Conservation (phyloP, 2,113 vertebrate species). For the Gracilinanus agilis region DNA sequence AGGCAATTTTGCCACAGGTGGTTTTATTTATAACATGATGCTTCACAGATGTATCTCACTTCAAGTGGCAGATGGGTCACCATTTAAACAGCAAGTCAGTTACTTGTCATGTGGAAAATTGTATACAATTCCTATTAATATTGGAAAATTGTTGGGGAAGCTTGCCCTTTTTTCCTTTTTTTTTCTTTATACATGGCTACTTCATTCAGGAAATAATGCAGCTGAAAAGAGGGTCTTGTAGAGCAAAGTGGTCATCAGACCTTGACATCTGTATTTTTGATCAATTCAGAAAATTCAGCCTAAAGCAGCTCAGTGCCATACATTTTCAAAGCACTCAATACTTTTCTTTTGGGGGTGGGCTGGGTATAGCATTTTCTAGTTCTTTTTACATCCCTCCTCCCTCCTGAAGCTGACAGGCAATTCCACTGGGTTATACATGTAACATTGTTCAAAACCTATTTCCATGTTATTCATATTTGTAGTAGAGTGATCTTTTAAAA, state of each 20-base stretch:
- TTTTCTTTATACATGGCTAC: neutral
- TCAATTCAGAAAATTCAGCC: neutral
- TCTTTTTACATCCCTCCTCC: too few relatives aligned
- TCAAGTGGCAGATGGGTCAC: neutral
- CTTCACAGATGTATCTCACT: neutral
- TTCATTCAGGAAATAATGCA: neutral
- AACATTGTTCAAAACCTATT: too few relatives aligned
- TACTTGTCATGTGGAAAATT: neutral
- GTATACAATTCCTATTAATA: neutral
- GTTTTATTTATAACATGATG: neutral
- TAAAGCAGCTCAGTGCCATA: neutral
- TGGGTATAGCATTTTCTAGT: too few relatives aligned
- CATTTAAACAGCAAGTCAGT: neutral
- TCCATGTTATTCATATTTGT: too few relatives aligned
- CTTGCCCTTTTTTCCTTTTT: neutral
- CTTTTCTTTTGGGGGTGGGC: too few relatives aligned
- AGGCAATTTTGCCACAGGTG: neutral
- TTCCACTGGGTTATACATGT: too few relatives aligned
- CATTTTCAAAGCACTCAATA: neutral
- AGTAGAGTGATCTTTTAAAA: too few relatives aligned
- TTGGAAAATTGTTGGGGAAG: neutral
- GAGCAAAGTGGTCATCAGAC: neutral
- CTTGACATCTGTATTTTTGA: neutral
- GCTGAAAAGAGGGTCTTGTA: neutral
- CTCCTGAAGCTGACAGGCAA: too few relatives aligned